Conservation (phyloP, 2,113 vertebrate genomes). For the Nipponia nippon region DNA sequence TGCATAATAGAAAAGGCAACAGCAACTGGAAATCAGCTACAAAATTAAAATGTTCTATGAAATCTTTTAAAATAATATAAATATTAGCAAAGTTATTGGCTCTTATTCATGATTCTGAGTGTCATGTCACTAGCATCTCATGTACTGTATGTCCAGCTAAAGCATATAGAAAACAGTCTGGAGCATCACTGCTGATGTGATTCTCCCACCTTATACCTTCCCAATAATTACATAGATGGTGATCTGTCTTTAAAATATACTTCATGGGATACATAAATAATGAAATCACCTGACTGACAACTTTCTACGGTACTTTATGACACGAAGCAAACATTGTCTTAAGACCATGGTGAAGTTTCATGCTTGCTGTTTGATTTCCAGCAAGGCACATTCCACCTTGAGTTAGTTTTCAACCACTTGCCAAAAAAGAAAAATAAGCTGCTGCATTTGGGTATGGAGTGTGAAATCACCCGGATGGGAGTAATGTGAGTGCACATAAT, state of each 20-base stretch:
- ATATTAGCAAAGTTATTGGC: not conserved
- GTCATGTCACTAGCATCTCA: not conserved
- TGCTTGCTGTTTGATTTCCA: conserved; percentile 13
- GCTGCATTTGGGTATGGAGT: conserved; percentile 29
- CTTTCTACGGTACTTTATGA: not conserved
- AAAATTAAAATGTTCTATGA: not conserved
- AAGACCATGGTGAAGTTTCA: not conserved
- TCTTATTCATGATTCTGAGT: not conserved
- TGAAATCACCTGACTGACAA: not conserved
- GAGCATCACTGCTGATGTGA: not conserved
- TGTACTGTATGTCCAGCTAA: not conserved
- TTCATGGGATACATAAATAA: not conserved
- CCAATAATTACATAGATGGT: not conserved
- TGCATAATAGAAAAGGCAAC: not conserved
- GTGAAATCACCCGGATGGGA: conserved; percentile 38
- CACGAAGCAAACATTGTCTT: not conserved
- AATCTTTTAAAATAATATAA: not conserved
- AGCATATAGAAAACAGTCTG: not conserved
- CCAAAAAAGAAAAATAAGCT: conserved; percentile 18
- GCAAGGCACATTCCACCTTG: not conserved
- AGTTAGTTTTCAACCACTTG: conserved; percentile 18
- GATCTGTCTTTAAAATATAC: not conserved
- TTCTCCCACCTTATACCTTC: not conserved
- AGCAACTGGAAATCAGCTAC: not conserved
- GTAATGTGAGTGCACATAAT: conserved; percentile 35